Percentiles rank a stretch among this genome's conserved stretches.
Evolutionary conservation across 2,797 vertebrate species (phyloP).

Genomic region (Lagodon rhomboides): DNA sequence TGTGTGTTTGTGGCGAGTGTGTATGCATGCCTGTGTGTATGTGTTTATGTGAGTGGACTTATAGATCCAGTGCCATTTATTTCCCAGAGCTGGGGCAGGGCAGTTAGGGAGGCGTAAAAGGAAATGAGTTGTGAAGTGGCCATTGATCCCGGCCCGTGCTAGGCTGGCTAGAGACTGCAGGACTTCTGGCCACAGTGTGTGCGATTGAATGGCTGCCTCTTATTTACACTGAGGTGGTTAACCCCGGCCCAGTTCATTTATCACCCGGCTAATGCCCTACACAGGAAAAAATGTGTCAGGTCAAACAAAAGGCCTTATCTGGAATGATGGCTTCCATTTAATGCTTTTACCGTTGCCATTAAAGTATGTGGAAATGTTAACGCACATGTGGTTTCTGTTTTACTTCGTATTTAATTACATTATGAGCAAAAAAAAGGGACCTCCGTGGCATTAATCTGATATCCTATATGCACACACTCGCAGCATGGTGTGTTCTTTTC

Average conservation of each 20-base stretch:
- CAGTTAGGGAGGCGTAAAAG: constrained; percentile 89
- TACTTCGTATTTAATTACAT: constrained; percentile 7
- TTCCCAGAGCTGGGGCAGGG: constrained; percentile 79
- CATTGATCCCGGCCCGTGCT: constrained; percentile 84
- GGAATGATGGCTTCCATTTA: constrained; percentile 15
- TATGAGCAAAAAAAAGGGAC: background rate
- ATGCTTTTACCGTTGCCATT: background rate
- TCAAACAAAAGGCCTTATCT: constrained; percentile 40
- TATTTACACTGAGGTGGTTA: constrained; percentile 79
- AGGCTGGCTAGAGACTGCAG: constrained; percentile 66
- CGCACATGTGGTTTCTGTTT: background rate
- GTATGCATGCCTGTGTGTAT: constrained; percentile 35
- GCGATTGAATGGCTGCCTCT: constrained; percentile 72
- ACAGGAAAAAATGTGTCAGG: constrained; percentile 16
- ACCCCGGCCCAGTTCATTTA: constrained; percentile 70
- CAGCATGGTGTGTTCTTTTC: background rate
- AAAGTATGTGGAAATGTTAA: constrained; percentile 5
- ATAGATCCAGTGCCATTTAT: constrained; percentile 86
- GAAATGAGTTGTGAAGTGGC: constrained; percentile 90
- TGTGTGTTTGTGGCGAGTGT: constrained; percentile 41
- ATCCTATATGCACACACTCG: background rate
- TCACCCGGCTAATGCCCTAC: constrained; percentile 61
- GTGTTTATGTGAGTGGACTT: constrained; percentile 76
- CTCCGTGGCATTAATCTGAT: constrained; percentile 12
- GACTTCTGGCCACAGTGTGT: constrained; percentile 69